A percentile compares a stretch with the other conserved stretches of the same genome.
phyloP scores from a whole-genome alignment of 2,797 vertebrate genomes.

The Chromobotia macracanthus region DNA sequence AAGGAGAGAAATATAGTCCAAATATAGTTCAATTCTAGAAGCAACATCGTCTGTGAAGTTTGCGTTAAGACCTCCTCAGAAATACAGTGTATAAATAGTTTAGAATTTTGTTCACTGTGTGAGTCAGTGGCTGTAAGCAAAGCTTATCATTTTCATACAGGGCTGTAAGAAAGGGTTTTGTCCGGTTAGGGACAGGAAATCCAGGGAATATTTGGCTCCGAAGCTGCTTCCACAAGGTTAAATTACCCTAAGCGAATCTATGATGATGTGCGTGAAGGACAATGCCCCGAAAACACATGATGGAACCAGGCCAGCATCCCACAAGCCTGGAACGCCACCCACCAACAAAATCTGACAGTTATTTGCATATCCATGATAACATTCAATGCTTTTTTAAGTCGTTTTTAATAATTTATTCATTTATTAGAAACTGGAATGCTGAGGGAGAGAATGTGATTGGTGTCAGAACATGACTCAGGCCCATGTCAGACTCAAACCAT shows the following conservation, averaged over 20 bases:
- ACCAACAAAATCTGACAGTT: neutral
- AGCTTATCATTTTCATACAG: conserved; percentile 37
- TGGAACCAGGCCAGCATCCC: conserved; percentile 46
- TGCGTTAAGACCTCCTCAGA: conserved; percentile 8
- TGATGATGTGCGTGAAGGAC: conserved; percentile 33
- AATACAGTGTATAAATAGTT: conserved; percentile 39
- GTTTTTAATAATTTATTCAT: no score
- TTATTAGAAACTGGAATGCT: no score
- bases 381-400: no score
- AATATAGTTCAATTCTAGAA: neutral
- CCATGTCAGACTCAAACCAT: no score
- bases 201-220: conserved; percentile 30
- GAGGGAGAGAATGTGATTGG: no score
- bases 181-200: conserved; percentile 14
- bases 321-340: conserved; percentile 1
- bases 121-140: conserved; percentile 46
- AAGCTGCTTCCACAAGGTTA: conserved; percentile 52
- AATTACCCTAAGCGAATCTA: conserved; percentile 23
- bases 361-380: no score
- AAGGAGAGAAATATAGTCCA: neutral
- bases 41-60: neutral
- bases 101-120: conserved; percentile 9
- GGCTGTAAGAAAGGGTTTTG: conserved; percentile 28
- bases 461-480: no score
- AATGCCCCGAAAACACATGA: conserved; percentile 29